Evolutionary conservation across 1,140 invertebrate species (phyloP).

Genomic region (Diorhabda sublineata): DNA sequence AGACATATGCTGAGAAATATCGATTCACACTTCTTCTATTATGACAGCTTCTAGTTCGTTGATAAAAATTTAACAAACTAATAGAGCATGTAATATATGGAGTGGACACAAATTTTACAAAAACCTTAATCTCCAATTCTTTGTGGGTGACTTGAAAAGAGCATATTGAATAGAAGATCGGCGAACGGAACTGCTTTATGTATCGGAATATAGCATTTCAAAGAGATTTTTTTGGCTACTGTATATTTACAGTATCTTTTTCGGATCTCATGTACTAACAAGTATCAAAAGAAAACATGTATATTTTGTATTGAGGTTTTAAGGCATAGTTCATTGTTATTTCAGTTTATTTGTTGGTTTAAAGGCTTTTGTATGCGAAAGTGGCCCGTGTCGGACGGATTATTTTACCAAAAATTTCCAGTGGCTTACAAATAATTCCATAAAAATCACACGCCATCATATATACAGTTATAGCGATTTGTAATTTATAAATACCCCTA

Average conservation of each 20-base stretch:
- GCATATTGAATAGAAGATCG: conserved; percentile 9
- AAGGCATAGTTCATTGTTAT: conserved; percentile 8
- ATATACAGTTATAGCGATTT: too few species aligned
- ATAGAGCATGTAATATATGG: conserved; percentile 10
- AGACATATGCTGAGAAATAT: neutral
- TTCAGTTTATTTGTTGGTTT: conserved; percentile 14
- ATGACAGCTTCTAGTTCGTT: conserved; percentile 8
- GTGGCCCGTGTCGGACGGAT: conserved; percentile 8
- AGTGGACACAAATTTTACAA: neutral
- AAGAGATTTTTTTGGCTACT: conserved; percentile 8
- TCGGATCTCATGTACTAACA: conserved; percentile 15
- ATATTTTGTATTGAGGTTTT: neutral
- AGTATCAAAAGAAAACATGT: conserved; percentile 15
- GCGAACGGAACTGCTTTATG: conserved; percentile 8
- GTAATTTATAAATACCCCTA: too few species aligned
- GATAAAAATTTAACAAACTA: conserved; percentile 17
- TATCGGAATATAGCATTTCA: conserved; percentile 19
- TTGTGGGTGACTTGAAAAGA: conserved; percentile 17
- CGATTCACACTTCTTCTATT: conserved; percentile 12
- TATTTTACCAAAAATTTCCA: neutral
- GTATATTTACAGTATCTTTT: conserved; percentile 17
- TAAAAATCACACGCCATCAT: neutral
- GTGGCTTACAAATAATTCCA: neutral
- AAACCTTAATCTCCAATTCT: conserved; percentile 7
- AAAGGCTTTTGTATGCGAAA: conserved; percentile 1